These are phyloP conservation scores for Syndactyla subalaris DNA, from an alignment of 2,797 vertebrate species.

Conservation along the genomic window DNA sequence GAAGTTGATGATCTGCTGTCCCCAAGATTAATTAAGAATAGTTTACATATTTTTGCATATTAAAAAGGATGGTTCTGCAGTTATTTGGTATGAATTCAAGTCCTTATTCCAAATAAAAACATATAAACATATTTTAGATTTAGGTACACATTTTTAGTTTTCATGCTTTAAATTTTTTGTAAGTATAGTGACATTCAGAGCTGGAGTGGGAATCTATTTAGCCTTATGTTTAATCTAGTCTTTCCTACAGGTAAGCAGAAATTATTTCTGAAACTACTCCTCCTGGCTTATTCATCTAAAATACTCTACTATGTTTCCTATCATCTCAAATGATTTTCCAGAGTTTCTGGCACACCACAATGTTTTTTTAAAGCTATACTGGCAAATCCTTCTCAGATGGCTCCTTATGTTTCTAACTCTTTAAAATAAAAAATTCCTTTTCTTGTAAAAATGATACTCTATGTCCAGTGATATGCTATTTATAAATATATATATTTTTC, in stretches of 20 bases:
- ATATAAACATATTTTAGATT: background rate
- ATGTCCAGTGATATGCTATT: background rate
- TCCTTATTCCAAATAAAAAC: background rate
- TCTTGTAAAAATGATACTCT: background rate
- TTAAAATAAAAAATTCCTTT: background rate
- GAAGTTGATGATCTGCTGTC: background rate
- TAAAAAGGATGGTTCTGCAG: background rate
- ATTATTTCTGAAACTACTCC: slow-evolving; percentile 30
- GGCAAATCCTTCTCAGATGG: background rate
- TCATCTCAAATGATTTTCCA: slow-evolving; percentile 7
- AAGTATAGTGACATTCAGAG: background rate
- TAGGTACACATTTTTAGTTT: background rate
- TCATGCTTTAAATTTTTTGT: background rate
- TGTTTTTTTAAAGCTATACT: background rate
- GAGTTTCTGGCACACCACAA: background rate
- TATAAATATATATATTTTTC: background rate
- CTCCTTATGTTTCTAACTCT: background rate
- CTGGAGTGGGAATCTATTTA: background rate
- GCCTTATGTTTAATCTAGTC: background rate
- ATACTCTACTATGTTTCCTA: background rate
- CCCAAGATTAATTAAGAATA: background rate
- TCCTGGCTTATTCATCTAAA: background rate
- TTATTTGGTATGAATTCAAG: background rate
- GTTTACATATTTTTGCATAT: background rate
- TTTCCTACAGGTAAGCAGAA: slow-evolving; percentile 12